Evolutionary conservation across 2,888 invertebrate genomes (phyloP).

Genomic region (Cremastinae sp.): DNA sequence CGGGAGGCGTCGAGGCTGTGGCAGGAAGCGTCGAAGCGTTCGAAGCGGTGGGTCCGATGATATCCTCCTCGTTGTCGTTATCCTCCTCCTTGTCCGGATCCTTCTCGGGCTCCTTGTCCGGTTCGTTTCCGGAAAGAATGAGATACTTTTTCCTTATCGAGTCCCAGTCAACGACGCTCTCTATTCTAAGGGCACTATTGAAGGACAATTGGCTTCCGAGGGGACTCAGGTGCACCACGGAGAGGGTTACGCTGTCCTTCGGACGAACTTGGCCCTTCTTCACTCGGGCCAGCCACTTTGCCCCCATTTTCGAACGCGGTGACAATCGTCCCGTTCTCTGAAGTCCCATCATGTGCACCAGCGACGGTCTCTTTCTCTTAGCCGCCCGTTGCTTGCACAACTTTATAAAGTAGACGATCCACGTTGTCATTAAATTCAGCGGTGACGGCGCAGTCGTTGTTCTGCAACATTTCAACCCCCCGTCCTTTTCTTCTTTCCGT

Average conservation of each 20-base stretch:
- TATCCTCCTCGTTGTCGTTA: slow-evolving; percentile 72
- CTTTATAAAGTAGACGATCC: slow-evolving; percentile 82
- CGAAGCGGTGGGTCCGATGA: slow-evolving; percentile 69
- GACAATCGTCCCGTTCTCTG: slow-evolving; percentile 79
- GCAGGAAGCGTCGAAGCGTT: slow-evolving; percentile 73
- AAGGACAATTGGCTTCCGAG: slow-evolving; percentile 93
- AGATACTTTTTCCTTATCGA: slow-evolving; percentile 95
- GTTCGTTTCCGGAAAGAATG: slow-evolving; percentile 86
- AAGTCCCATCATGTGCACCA: slow-evolving; percentile 81
- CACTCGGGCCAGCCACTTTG: slow-evolving; percentile 81
- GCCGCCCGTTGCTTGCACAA: slow-evolving; percentile 80
- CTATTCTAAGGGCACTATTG: slow-evolving; percentile 89
- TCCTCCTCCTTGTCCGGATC: slow-evolving; percentile 73
- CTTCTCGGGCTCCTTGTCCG: slow-evolving; percentile 78
- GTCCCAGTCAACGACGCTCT: slow-evolving; percentile 96
- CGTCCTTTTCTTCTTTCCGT: slow-evolving; percentile 69
- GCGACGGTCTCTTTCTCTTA: slow-evolving; percentile 80
- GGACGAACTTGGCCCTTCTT: slow-evolving; percentile 81
- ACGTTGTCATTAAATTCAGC: slow-evolving; percentile 86
- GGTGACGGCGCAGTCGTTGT: slow-evolving; percentile 88
- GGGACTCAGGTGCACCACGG: slow-evolving; percentile 91
- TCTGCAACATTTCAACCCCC: slow-evolving; percentile 70
- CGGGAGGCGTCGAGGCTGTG: slow-evolving; percentile 71
- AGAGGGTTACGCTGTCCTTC: slow-evolving; percentile 86
- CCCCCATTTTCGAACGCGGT: slow-evolving; percentile 81